Percentiles rank a stretch among this genome's conserved stretches.
Conservation (phyloP, 2,797 vertebrate genomes). For the Rhinella marina region DNA sequence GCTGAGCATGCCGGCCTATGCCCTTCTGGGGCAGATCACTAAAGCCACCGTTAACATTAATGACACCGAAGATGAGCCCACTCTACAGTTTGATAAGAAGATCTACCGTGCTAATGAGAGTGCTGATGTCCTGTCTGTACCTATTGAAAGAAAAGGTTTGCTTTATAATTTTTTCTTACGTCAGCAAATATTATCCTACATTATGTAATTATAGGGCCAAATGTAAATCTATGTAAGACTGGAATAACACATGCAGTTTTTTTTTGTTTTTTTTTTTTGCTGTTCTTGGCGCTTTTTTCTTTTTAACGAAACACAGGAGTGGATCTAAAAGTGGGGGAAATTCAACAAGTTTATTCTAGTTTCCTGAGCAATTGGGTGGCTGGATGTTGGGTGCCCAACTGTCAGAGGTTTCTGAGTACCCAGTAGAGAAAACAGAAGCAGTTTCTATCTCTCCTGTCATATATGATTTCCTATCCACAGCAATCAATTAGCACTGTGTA, state of each 20-base stretch:
- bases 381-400: too few species aligned
- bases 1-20: conserved; percentile 94
- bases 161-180: neutral
- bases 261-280: neutral
- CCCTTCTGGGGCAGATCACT: conserved; percentile 85
- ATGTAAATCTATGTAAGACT: neutral
- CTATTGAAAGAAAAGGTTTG: conserved; percentile 90
- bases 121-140: conserved; percentile 78
- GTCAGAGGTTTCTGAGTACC: too few species aligned
- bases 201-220: neutral
- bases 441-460: too few species aligned
- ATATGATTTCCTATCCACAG: too few species aligned
- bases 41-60: conserved; percentile 81
- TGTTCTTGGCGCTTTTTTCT: too few species aligned
- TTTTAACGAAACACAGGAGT: too few species aligned
- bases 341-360: too few species aligned
- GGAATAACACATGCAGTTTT: neutral
- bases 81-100: conserved; percentile 89
- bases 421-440: too few species aligned
- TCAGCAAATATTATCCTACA: neutral
- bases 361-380: too few species aligned
- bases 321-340: too few species aligned
- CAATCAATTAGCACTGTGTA: too few species aligned
- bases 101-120: conserved; percentile 88
- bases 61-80: conserved; percentile 91